Evolutionary conservation across 2,888 invertebrate species (phyloP).

Genomic region (Minunthozetes semirufus): DNA sequence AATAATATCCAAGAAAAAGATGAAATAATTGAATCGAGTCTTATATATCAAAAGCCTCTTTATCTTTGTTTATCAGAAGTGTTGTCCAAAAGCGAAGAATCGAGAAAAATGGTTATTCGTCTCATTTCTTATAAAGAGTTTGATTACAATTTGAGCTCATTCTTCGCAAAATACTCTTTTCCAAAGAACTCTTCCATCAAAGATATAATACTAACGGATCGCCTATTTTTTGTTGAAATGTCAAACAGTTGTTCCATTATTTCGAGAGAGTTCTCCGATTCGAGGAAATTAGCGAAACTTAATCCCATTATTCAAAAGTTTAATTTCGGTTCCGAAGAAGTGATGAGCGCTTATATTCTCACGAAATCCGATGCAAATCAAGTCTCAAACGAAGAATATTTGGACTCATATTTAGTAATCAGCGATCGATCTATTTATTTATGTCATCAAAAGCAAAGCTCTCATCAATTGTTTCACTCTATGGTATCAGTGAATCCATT

Average conservation of each 20-base stretch:
- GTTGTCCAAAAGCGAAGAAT: neutral
- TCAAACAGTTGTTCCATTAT: constrained; percentile 11
- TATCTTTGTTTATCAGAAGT: neutral
- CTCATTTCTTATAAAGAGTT: constrained; percentile 18
- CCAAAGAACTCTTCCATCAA: constrained; percentile 9
- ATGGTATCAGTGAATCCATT: neutral
- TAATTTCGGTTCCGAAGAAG: neutral
- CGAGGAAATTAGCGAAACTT: constrained; percentile 1
- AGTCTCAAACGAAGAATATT: neutral
- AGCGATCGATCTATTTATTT: neutral
- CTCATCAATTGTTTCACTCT: constrained; percentile 7
- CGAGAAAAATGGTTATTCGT: neutral
- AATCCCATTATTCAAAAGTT: constrained; percentile 12
- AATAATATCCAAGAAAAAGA: constrained; percentile 6
- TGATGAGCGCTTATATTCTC: neutral
- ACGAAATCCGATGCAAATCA: neutral
- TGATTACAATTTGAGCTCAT: constrained; percentile 1
- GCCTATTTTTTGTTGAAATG: neutral
- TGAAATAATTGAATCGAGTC: neutral
- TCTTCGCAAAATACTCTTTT: neutral
- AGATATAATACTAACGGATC: constrained; percentile 7
- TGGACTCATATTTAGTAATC: neutral
- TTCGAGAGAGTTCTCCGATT: constrained; percentile 20
- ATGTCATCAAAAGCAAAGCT: constrained; percentile 13
- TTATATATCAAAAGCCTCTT: neutral